Evolutionary conservation across 2,888 invertebrate genomes (phyloP), one percentile per base, ranked within the genome.

Genomic region (Philonicus albiceps): DNA sequence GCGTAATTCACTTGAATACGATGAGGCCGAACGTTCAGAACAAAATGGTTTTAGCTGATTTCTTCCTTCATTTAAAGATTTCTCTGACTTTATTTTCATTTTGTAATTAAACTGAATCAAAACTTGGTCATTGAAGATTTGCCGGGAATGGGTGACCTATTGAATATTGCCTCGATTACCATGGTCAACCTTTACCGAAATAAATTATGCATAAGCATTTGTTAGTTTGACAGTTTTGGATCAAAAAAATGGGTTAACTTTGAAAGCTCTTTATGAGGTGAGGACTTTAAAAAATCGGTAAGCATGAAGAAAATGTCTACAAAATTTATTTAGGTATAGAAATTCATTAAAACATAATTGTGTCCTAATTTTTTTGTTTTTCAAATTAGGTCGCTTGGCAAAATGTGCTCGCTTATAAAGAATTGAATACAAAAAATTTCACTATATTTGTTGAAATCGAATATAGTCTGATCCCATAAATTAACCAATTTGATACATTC

Each of bases 1-100:
- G 37, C 31, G 81, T 83, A 83, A 80, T 80, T 80, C 30, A 80
- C 53, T 80, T 80, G 80, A 27, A 13, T 40, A 11, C 3, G 76
- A 55, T 55, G 49, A n/a, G 49, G 49, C 64, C 22, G 27, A 64
- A 8, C 64, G 19, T 64, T 64, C 64, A 64, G 27, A 27, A 22
- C 40, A 53, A 16, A 43, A 43, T 49, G 22, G 27, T 49, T 19
- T 40, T 22, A 22, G 37, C 76, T 76, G 11, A 78, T 49, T 78
- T 78, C 78, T 49, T 78, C 78, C 49, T 64, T 22, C 22, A 27
- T 13, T 27, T 22, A 8, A 27, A 64, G 64, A 19, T 64, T 64
- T 19, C 64, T 11, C 27, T 64, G 22, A 13, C 27, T 64, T 55
- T 64, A 27, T 64, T 19, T 64, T 64, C 49, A 16, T 64, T 8